Percentiles rank a stretch among this genome's conserved stretches.
Evolutionary conservation across 2,888 invertebrate genomes (phyloP).

Genomic region (Baronia brevicornis): DNA sequence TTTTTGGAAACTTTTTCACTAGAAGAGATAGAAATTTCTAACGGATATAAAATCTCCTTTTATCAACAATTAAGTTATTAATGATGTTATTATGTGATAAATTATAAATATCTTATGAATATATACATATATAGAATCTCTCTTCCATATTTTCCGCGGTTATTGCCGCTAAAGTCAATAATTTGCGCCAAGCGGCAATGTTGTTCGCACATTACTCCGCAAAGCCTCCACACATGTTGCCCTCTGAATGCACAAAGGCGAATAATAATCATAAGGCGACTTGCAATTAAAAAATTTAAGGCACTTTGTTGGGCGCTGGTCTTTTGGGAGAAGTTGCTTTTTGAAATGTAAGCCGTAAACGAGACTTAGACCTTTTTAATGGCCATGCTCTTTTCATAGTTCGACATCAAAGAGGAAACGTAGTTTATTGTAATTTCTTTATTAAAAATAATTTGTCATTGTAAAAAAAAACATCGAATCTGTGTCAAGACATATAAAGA

Average conservation of each 20-base stretch:
- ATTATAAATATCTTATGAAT: too few species aligned
- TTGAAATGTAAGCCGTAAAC: conserved; percentile 36
- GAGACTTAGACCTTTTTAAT: conserved; percentile 23
- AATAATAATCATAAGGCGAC: conserved; percentile 66
- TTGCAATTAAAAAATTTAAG: conserved; percentile 74
- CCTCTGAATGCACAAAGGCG: conserved; percentile 68
- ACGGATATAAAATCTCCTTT: too few species aligned
- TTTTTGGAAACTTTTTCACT: too few species aligned
- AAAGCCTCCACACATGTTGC: conserved; percentile 53
- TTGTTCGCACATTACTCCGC: conserved; percentile 40
- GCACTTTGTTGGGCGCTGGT: conserved; percentile 60
- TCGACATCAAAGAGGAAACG: conserved; percentile 11
- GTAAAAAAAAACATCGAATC: too few species aligned
- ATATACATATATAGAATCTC: too few species aligned
- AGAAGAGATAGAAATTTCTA: too few species aligned
- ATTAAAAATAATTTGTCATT: conserved; percentile 4
- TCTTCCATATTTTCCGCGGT: too few species aligned
- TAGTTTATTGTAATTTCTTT: conserved; percentile 5
- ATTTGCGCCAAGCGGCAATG: conserved; percentile 21
- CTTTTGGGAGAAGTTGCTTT: conserved; percentile 38
- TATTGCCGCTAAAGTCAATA: too few species aligned
- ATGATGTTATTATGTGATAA: too few species aligned
- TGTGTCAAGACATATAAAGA: too few species aligned
- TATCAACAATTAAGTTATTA: too few species aligned
- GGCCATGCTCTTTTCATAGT: conserved; percentile 12